Percentiles rank a stretch among this genome's conserved stretches.
Evolutionary conservation across 2,797 vertebrate genomes (phyloP).

Genomic region (Microchirus variegatus): DNA sequence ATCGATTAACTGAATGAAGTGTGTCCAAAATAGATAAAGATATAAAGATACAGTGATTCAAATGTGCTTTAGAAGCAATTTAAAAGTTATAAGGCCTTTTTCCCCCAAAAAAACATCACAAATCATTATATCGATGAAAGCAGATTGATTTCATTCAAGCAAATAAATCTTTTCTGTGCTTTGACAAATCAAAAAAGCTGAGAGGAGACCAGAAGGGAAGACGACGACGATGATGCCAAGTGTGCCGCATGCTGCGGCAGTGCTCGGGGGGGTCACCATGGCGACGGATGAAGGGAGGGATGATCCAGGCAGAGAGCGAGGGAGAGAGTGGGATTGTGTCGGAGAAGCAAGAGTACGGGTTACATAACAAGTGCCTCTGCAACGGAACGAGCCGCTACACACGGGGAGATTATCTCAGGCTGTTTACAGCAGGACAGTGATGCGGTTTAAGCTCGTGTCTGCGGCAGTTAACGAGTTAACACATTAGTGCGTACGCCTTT

Average conservation of each 20-base stretch:
- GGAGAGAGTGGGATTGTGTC: slow-evolving; percentile 32
- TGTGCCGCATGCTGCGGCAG: slow-evolving; percentile 45
- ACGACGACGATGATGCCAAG: slow-evolving; percentile 12
- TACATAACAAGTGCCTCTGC: slow-evolving; percentile 54
- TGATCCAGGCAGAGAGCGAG: slow-evolving; percentile 10
- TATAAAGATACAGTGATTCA: no score
- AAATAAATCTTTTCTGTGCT: slow-evolving; percentile 8
- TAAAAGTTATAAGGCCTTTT: no score
- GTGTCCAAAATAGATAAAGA: no score
- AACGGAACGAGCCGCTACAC: slow-evolving; percentile 12
- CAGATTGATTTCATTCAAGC: neutral
- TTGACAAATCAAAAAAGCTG: slow-evolving; percentile 38
- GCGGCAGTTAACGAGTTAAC: neutral
- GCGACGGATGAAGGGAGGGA: slow-evolving; percentile 52
- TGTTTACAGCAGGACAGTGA: slow-evolving; percentile 6
- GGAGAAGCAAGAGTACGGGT: slow-evolving; percentile 21
- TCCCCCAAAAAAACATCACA: no score
- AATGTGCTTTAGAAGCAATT: no score
- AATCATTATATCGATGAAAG: no score
- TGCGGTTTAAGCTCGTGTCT: neutral
- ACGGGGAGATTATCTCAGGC: neutral
- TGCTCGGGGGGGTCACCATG: slow-evolving; percentile 65
- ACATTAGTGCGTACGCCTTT: neutral
- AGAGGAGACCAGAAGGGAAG: slow-evolving; percentile 22
- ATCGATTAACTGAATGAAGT: no score